Percentiles rank a stretch among this genome's conserved stretches.
These are phyloP conservation scores for Adrianichthys oophorus DNA, from an alignment of 2,797 vertebrate species.

Conservation along the genomic window DNA sequence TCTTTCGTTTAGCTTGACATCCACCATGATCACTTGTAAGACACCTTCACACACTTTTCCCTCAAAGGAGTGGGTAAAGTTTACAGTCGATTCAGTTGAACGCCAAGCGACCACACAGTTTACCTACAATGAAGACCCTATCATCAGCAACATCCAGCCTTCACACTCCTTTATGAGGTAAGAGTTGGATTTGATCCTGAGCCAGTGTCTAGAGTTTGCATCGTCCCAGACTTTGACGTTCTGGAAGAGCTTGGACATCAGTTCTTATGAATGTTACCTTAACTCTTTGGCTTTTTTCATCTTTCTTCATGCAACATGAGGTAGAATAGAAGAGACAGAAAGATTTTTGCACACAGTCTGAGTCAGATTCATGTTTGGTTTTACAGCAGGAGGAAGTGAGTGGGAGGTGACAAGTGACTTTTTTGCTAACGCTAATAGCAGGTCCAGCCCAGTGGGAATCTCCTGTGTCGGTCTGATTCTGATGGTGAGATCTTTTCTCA, in stretches of 20 bases:
- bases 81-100: constrained; percentile 86
- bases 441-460: constrained; percentile 52
- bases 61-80: constrained; percentile 77
- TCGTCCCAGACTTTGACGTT: no score
- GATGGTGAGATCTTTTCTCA: constrained; percentile 24
- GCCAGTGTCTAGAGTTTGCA: background rate
- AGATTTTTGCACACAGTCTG: constrained; percentile 2
- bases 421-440: constrained; percentile 60
- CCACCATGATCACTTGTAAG: constrained; percentile 83
- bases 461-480: constrained; percentile 36
- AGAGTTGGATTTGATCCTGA: background rate
- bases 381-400: constrained; percentile 54
- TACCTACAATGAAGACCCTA: constrained; percentile 89
- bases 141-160: constrained; percentile 88
- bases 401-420: constrained; percentile 59
- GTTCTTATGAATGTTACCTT: constrained; percentile 4
- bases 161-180: constrained; percentile 93
- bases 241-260: constrained; percentile 9
- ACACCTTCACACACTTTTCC: constrained; percentile 81
- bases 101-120: constrained; percentile 72
- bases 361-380: constrained; percentile 39
- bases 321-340: background rate
- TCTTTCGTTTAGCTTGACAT: constrained; percentile 67
- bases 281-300: background rate
- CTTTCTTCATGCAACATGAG: constrained; percentile 1